Conservation (phyloP, 2,113 vertebrate species). For the Lonchura striata region DNA sequence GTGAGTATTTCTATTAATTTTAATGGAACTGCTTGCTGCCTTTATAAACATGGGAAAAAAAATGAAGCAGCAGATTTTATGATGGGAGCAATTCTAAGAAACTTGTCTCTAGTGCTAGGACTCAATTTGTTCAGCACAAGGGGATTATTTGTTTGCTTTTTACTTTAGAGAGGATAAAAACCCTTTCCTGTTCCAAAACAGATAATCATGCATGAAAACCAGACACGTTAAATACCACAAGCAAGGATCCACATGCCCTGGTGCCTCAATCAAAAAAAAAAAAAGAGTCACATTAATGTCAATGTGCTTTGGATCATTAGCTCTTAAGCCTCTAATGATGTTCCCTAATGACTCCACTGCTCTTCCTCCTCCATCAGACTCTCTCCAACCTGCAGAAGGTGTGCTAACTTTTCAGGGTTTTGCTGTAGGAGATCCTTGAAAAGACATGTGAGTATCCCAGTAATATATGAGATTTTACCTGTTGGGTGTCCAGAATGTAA, state of each 20-base stretch:
- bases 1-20: background rate
- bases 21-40: background rate
- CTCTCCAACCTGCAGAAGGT: constrained; percentile 19
- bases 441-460: background rate
- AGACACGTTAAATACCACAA: background rate
- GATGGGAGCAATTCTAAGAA: background rate
- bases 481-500: background rate
- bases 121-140: background rate
- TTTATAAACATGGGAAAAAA: background rate
- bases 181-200: background rate
- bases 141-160: background rate
- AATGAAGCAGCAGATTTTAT: background rate
- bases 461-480: constrained; percentile 13
- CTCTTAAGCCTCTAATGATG: constrained; percentile 51
- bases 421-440: background rate
- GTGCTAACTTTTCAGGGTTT: background rate
- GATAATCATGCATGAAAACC: background rate
- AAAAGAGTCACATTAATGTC: constrained; percentile 33
- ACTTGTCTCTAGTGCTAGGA: background rate
- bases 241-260: background rate
- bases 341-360: constrained; percentile 30
- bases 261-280: constrained; percentile 25
- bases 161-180: background rate
- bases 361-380: constrained; percentile 40
- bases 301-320: constrained; percentile 60